Conservation (phyloP, 2,113 vertebrate genomes). For the Oryzias woworae region DNA sequence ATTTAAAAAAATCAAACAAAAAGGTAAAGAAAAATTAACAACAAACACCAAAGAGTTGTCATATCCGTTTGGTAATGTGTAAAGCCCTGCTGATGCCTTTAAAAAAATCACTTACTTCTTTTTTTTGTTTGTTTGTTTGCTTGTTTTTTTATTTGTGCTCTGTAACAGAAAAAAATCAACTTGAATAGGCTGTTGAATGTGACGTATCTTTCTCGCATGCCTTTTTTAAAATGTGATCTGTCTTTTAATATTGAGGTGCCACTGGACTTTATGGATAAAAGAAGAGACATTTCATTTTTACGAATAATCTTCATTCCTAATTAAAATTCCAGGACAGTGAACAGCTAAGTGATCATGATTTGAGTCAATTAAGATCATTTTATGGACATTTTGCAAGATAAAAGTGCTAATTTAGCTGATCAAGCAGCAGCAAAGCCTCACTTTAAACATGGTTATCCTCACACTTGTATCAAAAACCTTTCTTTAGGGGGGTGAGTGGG, state of each 20-base stretch:
- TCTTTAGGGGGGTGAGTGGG: too few relatives aligned
- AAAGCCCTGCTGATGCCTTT: slow-evolving; percentile 80
- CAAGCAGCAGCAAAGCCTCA: not conserved
- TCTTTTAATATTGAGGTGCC: slow-evolving; percentile 85
- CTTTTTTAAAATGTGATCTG: slow-evolving; percentile 73
- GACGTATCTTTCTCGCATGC: slow-evolving; percentile 88
- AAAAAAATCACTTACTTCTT: not conserved
- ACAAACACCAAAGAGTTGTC: slow-evolving; percentile 97
- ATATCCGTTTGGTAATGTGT: slow-evolving; percentile 90
- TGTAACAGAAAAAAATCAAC: slow-evolving; percentile 84
- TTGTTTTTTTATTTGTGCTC: slow-evolving; percentile 74
- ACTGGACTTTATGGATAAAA: slow-evolving; percentile 70
- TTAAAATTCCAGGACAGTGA: slow-evolving; percentile 42
- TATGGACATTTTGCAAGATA: not conserved
- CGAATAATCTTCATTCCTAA: slow-evolving; percentile 63
- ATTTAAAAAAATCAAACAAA: slow-evolving; percentile 72
- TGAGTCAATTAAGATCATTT: slow-evolving; percentile 2
- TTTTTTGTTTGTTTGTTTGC: slow-evolving; percentile 63
- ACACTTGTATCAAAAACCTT: slow-evolving; percentile 17
- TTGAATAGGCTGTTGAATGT: slow-evolving; percentile 91
- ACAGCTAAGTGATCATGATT: slow-evolving; percentile 40
- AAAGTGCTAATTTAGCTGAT: slow-evolving; percentile 2
- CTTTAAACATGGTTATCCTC: not conserved
- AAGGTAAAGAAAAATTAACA: not conserved
- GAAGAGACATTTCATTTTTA: slow-evolving; percentile 33